These are phyloP conservation scores for Mus pahari DNA, from an alignment of 2,113 vertebrate species.

Conservation along the genomic window DNA sequence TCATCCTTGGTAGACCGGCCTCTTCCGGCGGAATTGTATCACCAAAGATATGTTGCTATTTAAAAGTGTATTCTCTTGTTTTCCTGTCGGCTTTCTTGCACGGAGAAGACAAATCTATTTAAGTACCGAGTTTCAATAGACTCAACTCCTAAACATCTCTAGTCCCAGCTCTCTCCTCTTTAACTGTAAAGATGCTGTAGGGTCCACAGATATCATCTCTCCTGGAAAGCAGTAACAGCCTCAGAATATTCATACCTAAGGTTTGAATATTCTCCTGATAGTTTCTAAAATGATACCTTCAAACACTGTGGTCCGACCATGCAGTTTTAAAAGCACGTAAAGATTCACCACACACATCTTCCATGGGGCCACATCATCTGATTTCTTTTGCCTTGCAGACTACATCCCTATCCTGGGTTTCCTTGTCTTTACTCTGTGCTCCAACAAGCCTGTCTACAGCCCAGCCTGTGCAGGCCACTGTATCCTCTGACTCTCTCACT, in stretches of 20 bases:
- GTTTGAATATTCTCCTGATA: neutral
- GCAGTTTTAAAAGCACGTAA: neutral
- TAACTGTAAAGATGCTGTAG: neutral
- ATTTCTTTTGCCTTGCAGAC: neutral
- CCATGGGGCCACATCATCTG: neutral
- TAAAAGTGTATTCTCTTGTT: neutral
- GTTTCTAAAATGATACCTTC: neutral
- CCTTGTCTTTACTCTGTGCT: neutral
- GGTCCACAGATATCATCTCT: neutral
- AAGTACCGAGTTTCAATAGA: neutral
- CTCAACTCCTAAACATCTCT: slow-evolving; percentile 37
- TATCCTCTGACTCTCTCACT: neutral
- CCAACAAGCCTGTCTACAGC: neutral
- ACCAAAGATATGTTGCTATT: slow-evolving; percentile 5
- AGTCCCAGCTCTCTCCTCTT: neutral
- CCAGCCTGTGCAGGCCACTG: neutral
- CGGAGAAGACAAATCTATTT: neutral
- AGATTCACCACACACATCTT: no score
- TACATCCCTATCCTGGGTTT: neutral
- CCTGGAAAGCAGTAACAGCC: neutral
- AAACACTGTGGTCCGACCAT: neutral
- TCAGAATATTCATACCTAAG: no score
- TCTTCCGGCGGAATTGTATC: slow-evolving; percentile 26
- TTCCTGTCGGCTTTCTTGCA: neutral
- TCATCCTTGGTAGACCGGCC: neutral